These are phyloP conservation scores for Poecilia picta DNA, from an alignment of 2,797 vertebrate species.

Conservation along the genomic window DNA sequence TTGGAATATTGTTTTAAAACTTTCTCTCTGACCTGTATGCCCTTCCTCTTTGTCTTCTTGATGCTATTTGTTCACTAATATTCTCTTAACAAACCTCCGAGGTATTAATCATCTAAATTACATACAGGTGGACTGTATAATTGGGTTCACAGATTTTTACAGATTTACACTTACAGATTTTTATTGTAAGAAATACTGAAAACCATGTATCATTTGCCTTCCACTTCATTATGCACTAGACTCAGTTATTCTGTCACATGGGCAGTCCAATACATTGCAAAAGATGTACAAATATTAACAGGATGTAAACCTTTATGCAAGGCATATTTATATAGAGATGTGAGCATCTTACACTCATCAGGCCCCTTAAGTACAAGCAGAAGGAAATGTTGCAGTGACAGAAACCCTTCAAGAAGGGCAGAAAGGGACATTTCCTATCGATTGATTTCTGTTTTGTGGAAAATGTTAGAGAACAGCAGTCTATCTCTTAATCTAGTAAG, in stretches of 20 bases:
- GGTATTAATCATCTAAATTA: not conserved
- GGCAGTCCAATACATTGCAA: not conserved
- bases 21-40: not conserved
- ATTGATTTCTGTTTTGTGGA: conserved; percentile 1
- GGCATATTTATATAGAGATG: not conserved
- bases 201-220: not conserved
- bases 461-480: not conserved
- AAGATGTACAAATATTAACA: not conserved
- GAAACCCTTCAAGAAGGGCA: conserved; percentile 23
- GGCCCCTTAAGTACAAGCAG: conserved; percentile 21
- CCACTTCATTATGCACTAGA: not conserved
- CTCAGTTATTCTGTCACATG: not conserved
- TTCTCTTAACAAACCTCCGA: not conserved
- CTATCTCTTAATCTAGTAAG: not conserved
- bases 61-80: not conserved
- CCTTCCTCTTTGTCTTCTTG: not conserved
- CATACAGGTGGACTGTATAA: no score
- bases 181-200: no score
- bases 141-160: no score
- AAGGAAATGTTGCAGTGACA: conserved; percentile 24
- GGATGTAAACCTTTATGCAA: not conserved
- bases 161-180: no score
- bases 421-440: conserved; percentile 1
- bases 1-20: not conserved
- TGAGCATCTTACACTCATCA: not conserved